These are phyloP conservation scores for Austrofundulus limnaeus DNA, from an alignment of 2,113 vertebrate species.

Conservation along the genomic window DNA sequence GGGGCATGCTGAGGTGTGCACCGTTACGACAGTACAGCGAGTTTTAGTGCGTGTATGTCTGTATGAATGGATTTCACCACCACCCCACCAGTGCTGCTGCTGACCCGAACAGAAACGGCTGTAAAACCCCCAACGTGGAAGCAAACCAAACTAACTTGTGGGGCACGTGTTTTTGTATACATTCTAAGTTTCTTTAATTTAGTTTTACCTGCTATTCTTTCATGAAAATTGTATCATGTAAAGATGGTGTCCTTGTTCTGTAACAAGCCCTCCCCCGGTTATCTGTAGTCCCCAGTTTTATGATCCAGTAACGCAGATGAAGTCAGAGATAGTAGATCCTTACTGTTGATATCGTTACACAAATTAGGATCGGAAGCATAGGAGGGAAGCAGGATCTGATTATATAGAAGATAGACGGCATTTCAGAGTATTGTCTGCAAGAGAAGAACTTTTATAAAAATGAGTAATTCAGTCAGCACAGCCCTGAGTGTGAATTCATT, in stretches of 20 bases:
- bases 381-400: constrained; percentile 1
- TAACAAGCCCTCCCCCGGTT: constrained; percentile 22
- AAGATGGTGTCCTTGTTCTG: constrained; percentile 47
- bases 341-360: constrained; percentile 27
- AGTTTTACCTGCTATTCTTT: constrained; percentile 60
- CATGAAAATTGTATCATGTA: constrained; percentile 52
- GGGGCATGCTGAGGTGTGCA: constrained; percentile 41
- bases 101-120: constrained; percentile 47
- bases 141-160: constrained; percentile 64
- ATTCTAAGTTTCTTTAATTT: constrained; percentile 56
- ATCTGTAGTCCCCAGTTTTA: constrained; percentile 45
- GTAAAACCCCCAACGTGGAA: constrained; percentile 58
- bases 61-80: constrained; percentile 46
- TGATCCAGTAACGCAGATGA: constrained; percentile 27
- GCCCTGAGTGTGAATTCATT: constrained; percentile 45
- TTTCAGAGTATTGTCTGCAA: constrained; percentile 20
- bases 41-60: constrained; percentile 18
- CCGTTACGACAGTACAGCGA: constrained; percentile 43
- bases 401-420: constrained; percentile 25
- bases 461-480: constrained; percentile 20
- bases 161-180: constrained; percentile 67
- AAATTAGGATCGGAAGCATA: constrained; percentile 18
- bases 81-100: constrained; percentile 54
- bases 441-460: constrained; percentile 20
- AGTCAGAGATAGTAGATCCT: constrained; percentile 31